phyloP scores from a whole-genome alignment of 2,888 invertebrate species.

The Galeopsomyia nigrocyanea region DNA sequence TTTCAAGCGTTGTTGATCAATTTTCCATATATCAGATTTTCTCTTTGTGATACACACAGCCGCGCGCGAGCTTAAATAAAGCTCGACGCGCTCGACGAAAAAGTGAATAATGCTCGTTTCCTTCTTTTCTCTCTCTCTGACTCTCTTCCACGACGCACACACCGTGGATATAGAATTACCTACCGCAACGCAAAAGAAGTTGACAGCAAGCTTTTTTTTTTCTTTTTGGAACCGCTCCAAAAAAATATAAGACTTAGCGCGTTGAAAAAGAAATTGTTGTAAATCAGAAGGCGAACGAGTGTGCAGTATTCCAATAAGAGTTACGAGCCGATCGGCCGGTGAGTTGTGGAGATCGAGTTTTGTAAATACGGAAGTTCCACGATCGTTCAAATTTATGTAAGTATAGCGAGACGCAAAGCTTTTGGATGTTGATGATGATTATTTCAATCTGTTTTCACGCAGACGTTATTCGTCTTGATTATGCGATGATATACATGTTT shows the following conservation, averaged over 20 bases:
- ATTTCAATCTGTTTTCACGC: no score
- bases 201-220: not conserved
- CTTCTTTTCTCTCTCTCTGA: not conserved
- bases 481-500: no score
- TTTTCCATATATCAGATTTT: no score
- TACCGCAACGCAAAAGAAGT: not conserved
- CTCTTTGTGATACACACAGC: no score
- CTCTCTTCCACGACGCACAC: not conserved
- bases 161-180: not conserved
- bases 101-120: not conserved
- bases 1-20: no score
- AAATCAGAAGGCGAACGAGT: not conserved
- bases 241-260: not conserved
- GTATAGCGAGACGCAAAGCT: no score
- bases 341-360: constrained; percentile 14
- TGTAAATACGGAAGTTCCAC: constrained; percentile 1
- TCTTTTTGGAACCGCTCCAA: constrained; percentile 27
- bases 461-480: no score
- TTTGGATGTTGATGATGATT: no score
- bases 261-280: constrained; percentile 5
- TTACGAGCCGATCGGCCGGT: not conserved
- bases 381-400: no score
- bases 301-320: not conserved
- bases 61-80: no score
- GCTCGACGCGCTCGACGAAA: no score